Evolutionary conservation across 2,888 invertebrate genomes (phyloP).

Genomic region (Halictus quadricinctus): DNA sequence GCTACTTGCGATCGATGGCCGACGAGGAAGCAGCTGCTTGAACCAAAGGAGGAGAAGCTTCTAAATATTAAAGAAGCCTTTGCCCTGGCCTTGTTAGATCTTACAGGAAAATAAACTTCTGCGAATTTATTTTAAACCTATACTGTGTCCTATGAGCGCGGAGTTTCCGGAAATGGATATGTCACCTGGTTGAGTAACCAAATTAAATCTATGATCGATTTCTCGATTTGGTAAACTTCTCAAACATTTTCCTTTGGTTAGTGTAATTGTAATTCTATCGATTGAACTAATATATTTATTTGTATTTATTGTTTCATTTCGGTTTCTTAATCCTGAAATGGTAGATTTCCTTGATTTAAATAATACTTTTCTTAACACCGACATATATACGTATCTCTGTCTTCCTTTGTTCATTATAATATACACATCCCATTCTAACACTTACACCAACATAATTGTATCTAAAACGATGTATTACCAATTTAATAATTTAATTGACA

Average conservation of each 20-base stretch:
- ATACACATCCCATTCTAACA: no score
- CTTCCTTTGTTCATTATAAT: no score
- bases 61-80: constrained; percentile 62
- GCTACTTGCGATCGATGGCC: constrained; percentile 68
- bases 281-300: no score
- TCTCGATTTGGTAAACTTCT: not conserved
- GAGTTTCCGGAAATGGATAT: not conserved
- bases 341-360: no score
- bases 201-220: not conserved
- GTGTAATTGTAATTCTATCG: not conserved
- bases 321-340: no score
- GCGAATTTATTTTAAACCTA: not conserved
- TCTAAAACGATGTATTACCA: no score
- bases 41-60: constrained; percentile 68
- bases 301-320: no score
- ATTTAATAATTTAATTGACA: no score
- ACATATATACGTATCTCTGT: no score
- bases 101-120: not conserved
- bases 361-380: no score
- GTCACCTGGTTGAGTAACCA: not conserved
- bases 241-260: not conserved
- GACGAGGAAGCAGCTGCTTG: constrained; percentile 60
- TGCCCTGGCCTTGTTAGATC: constrained; percentile 9
- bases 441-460: no score
- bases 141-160: no score